Base-by-base conservation (phyloP, 2,888 invertebrate genomes). In the Heliconius aoede region DNA sequence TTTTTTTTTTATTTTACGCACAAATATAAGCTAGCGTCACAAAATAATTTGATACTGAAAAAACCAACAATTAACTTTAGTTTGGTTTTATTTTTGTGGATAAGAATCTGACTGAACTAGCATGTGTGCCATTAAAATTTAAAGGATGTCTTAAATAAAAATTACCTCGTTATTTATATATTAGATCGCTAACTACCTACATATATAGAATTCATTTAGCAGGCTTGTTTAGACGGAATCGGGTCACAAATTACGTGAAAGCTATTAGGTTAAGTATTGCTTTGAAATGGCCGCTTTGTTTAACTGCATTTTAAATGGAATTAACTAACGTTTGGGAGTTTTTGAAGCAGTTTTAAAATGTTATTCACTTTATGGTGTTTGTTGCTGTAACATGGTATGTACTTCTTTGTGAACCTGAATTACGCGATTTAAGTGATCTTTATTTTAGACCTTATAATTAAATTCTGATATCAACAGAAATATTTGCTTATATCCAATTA, bases 241-340 rank as follows among this genome's bases (percentile, higher is more conserved):
- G 58, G 75, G 78, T 73, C 78, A 76, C 75, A 75, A 76, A 75
- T 78, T 78, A 76, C 64, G 60, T 78, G 69, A 76, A 76, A 78
- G 78, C 78, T 76, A 77, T 74, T 77, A 77, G 73, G 62, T 74
- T 74, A 72, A 74, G 76, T 73, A 71, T 64, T 76, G 78, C 76
- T 76, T 76, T 73, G 64, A 73, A 76, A 76, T 65, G 73, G 64
- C 68, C 69, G 28, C 76, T 75, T 75, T 75, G 69, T 75, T 75
- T 62, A 40, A 75, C 60, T 71, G 71, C 69, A 71, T 68, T 74
- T 75, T 71, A 75, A 75, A 51, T 55, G 71, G 62, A 71, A 69
- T 51, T 71, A 71, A 69, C n/a, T 30, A 30, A 69, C 55, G 46
- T 69, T 74, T n/a, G 15, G 30, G 30, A 69, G 26, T 69, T 75